A percentile compares a stretch with the other conserved stretches of the same genome.
These are phyloP conservation scores for Lanius ludovicianus DNA, from an alignment of 2,113 vertebrate species.

Conservation along the genomic window DNA sequence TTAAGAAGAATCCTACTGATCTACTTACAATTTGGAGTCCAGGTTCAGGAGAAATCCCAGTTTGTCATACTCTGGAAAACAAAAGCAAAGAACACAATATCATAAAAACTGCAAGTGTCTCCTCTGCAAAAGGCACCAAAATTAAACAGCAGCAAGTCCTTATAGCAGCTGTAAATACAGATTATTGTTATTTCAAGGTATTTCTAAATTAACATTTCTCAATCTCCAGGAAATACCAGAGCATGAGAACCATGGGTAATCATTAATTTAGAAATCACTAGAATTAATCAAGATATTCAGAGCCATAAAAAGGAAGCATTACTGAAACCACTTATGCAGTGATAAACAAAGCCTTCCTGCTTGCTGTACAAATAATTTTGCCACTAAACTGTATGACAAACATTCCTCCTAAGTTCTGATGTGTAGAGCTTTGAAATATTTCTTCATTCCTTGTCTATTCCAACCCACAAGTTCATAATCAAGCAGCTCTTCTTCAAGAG, in stretches of 20 bases:
- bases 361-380: not conserved
- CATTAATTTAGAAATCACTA: not conserved
- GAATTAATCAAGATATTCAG: not conserved
- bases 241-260: not conserved
- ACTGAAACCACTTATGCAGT: not conserved
- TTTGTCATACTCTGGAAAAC: conserved; percentile 90
- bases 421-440: not conserved
- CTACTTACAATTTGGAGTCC: conserved; percentile 95
- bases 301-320: not conserved
- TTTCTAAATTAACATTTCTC: not conserved
- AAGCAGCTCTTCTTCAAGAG: not conserved
- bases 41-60: conserved; percentile 94
- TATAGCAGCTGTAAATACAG: not conserved
- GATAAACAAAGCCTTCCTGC: not conserved
- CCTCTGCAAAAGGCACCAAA: not conserved
- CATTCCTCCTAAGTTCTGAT: not conserved
- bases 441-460: not conserved
- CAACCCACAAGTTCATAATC: not conserved
- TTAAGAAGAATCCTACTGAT: not conserved
- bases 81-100: conserved; percentile 56
- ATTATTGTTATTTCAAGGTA: not conserved
- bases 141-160: not conserved
- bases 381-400: not conserved
- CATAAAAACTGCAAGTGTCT: not conserved
- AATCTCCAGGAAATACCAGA: not conserved